A percentile compares a stretch with the other conserved stretches of the same genome.
phyloP scores from a whole-genome alignment of 2,797 vertebrate genomes.

The Mareca penelope region DNA sequence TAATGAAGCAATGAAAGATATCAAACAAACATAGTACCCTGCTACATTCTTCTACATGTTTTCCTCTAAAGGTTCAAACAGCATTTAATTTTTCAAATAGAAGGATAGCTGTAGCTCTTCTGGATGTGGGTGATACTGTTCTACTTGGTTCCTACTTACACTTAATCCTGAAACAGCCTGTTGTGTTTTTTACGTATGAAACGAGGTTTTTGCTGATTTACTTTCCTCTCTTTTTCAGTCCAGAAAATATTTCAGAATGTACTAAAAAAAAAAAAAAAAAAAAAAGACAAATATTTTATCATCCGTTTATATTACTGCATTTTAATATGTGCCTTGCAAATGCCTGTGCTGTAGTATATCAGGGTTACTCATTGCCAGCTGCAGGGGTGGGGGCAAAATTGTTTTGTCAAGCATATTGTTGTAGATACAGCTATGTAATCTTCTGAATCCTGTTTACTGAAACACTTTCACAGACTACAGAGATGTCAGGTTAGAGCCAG shows the following conservation, averaged over 20 bases:
- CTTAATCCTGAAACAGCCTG: conserved; percentile 30
- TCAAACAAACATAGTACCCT: background rate
- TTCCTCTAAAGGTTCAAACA: background rate
- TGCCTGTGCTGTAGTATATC: background rate
- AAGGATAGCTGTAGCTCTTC: background rate
- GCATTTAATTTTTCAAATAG: background rate
- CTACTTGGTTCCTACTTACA: conserved; percentile 15
- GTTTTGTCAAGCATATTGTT: background rate
- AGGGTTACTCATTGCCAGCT: background rate
- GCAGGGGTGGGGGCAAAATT: background rate
- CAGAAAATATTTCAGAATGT: conserved; percentile 69
- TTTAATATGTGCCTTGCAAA: conserved; percentile 50
- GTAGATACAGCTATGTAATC: background rate
- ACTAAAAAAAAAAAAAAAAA: background rate
- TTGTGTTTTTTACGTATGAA: background rate
- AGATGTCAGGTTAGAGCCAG: background rate
- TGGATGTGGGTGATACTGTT: background rate
- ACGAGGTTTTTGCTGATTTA: conserved; percentile 18
- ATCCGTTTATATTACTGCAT: background rate
- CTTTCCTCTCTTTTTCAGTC: conserved; percentile 37
- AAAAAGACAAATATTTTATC: background rate
- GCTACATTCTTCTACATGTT: background rate
- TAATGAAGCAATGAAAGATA: background rate
- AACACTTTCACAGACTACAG: background rate
- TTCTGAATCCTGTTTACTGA: background rate